Conservation (phyloP, 37 sponge, comb jelly and placozoan genomes). For the Chondrosia reniformis region DNA sequence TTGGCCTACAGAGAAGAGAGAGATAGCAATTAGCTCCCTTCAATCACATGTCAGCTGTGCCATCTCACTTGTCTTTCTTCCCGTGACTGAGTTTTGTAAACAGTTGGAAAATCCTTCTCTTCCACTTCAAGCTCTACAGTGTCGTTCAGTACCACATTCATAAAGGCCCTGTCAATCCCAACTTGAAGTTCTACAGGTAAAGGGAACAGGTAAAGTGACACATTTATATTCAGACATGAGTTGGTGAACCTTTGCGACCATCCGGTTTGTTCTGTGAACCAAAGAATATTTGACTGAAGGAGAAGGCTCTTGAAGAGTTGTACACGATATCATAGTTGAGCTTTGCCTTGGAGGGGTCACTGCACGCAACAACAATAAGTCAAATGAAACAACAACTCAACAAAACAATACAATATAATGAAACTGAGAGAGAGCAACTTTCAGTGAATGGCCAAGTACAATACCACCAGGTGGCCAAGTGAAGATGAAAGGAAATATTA, state of each 20-base stretch:
- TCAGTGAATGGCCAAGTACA: no score
- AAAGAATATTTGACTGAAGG: conserved; percentile 54
- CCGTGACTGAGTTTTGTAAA: conserved; percentile 47
- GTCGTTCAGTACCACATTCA: conserved; percentile 28
- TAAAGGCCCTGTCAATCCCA: conserved; percentile 52
- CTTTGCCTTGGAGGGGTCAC: background rate
- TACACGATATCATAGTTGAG: conserved; percentile 72
- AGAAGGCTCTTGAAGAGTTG: conserved; percentile 63
- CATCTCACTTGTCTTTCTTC: conserved; percentile 41
- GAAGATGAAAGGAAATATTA: background rate
- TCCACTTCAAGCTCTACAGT: conserved; percentile 34
- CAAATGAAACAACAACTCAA: no score
- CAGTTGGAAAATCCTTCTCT: conserved; percentile 43
- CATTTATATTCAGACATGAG: background rate
- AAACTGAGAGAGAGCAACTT: no score
- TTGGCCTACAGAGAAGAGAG: conserved; percentile 33
- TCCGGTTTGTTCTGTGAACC: conserved; percentile 75
- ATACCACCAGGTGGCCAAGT: background rate
- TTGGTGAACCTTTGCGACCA: conserved; percentile 57
- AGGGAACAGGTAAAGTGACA: background rate
- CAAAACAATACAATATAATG: no score
- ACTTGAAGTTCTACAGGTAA: conserved; percentile 48
- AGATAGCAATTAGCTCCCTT: background rate
- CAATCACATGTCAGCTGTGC: background rate
- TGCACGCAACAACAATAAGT: background rate